phyloP scores from a whole-genome alignment of 2,888 invertebrate species.

The Callosobruchus maculatus region DNA sequence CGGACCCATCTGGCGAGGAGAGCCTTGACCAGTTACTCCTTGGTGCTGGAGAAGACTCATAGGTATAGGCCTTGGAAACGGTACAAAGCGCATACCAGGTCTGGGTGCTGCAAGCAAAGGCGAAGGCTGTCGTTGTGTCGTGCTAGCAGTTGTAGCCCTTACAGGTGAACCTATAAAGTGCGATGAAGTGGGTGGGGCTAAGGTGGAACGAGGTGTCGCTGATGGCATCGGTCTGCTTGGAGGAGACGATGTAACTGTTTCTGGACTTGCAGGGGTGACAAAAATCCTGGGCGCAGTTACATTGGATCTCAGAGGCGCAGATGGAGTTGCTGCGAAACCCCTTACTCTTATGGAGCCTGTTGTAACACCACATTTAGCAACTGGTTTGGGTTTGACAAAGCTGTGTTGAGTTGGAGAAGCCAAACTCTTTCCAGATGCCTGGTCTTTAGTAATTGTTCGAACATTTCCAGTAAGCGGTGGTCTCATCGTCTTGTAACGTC shows the following conservation, averaged over 20 bases:
- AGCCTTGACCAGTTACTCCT: not conserved
- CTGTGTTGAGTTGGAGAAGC: not conserved
- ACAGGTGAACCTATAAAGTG: not conserved
- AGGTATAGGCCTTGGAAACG: not conserved
- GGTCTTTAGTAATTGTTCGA: too few relatives aligned
- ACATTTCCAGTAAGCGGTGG: too few relatives aligned
- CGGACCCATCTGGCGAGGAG: not conserved
- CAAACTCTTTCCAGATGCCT: not conserved
- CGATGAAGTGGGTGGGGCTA: not conserved
- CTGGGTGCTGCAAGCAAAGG: not conserved
- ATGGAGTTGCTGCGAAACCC: not conserved
- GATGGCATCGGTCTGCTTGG: not conserved
- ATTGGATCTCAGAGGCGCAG: not conserved
- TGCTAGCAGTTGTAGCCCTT: not conserved
- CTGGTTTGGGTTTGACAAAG: not conserved
- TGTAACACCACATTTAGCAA: not conserved
- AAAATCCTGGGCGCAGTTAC: not conserved
- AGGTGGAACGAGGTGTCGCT: not conserved
- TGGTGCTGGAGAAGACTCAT: not conserved
- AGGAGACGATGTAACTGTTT: not conserved
- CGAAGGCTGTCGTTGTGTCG: not conserved
- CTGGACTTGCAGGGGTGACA: not conserved
- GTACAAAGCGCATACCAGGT: not conserved
- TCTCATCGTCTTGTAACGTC: not conserved
- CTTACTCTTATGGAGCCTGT: not conserved